A percentile compares a stretch with the other conserved stretches of the same genome.
phyloP scores from a whole-genome alignment of 2,797 vertebrate genomes.

The Eidolon dupreanum region DNA sequence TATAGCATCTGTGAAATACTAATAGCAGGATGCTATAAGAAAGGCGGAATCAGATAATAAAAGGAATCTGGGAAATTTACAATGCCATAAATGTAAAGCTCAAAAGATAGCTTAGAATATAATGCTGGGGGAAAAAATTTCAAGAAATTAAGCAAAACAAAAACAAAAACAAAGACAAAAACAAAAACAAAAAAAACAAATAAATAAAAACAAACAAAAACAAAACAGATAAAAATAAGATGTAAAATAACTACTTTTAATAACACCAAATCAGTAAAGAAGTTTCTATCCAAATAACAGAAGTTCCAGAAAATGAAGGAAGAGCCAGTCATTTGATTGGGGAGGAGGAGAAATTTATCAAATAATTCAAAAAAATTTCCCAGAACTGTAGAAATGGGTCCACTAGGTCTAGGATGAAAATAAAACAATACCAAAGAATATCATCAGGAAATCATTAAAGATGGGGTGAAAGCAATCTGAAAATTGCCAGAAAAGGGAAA shows the following conservation, averaged over 20 bases:
- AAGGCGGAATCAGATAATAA: background rate
- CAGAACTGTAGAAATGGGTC: background rate
- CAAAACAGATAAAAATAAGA: background rate
- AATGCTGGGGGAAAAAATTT: background rate
- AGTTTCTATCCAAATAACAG: background rate
- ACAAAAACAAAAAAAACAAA: background rate
- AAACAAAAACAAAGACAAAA: background rate
- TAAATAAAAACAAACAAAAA: background rate
- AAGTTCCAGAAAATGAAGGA: background rate
- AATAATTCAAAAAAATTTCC: background rate
- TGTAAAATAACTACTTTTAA: background rate
- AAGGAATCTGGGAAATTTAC: conserved; percentile 11
- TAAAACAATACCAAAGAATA: background rate
- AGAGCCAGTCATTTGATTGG: background rate
- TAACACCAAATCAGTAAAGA: background rate
- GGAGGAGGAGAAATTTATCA: background rate
- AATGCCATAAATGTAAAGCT: background rate
- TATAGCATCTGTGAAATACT: conserved; percentile 31
- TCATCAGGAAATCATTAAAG: background rate
- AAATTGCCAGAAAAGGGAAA: background rate
- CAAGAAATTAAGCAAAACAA: background rate
- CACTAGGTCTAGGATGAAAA: background rate
- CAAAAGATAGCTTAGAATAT: background rate
- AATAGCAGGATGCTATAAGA: background rate
- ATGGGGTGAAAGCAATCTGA: background rate